Evolutionary conservation across 1,140 invertebrate genomes (phyloP).

Genomic region (Euwallacea fornicatus): DNA sequence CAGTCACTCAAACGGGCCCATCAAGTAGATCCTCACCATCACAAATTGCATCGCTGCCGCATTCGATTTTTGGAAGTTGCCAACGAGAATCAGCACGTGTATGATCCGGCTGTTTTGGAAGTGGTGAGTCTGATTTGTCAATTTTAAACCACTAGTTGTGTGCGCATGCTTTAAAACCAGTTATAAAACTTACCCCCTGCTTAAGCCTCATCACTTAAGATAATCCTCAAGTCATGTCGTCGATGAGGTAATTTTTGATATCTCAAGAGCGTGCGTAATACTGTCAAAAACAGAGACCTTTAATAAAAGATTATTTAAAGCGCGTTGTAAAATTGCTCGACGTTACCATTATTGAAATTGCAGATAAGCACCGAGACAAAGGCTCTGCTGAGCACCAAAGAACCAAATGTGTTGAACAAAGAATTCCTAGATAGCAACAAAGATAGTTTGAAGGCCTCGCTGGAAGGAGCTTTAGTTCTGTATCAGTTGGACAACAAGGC

Average conservation of each 20-base stretch:
- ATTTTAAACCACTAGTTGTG: background rate
- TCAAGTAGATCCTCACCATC: constrained; percentile 70
- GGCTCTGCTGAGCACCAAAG: constrained; percentile 64
- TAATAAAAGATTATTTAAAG: too few relatives aligned
- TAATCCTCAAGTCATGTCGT: too few relatives aligned
- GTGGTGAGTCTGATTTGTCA: constrained; percentile 60
- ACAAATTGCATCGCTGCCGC: constrained; percentile 81
- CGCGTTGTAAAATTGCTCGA: background rate
- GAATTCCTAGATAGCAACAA: constrained; percentile 67
- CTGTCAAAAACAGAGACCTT: too few relatives aligned
- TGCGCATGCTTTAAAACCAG: too few relatives aligned
- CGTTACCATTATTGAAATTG: background rate
- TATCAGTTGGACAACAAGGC: constrained; percentile 65
- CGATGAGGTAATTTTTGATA: too few relatives aligned
- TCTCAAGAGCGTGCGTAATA: too few relatives aligned
- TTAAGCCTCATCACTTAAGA: too few relatives aligned
- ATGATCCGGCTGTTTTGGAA: constrained; percentile 66
- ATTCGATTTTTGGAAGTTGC: constrained; percentile 72
- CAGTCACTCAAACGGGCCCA: constrained; percentile 88
- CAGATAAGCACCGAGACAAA: constrained; percentile 64
- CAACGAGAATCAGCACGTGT: constrained; percentile 50
- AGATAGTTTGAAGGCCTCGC: constrained; percentile 67
- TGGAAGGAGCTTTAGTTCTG: constrained; percentile 74
- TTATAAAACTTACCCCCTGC: too few relatives aligned
- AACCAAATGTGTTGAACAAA: constrained; percentile 68